Evolutionary conservation across 2,113 vertebrate species (phyloP).

Genomic region (Rhinoptilus africanus): DNA sequence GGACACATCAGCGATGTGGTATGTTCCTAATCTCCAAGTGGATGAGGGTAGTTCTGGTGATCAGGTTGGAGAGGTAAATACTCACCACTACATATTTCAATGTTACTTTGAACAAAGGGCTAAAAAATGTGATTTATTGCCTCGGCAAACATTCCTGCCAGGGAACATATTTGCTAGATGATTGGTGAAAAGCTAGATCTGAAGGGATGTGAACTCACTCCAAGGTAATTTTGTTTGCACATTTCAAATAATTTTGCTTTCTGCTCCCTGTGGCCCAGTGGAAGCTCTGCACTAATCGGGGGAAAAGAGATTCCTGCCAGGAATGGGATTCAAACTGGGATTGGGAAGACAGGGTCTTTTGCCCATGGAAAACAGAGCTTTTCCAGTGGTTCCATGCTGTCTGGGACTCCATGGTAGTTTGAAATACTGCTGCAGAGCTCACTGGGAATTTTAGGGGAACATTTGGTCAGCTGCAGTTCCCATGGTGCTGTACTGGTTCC

Average conservation of each 20-base stretch:
- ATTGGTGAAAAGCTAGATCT: background rate
- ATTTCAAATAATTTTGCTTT: background rate
- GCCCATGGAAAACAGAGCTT: background rate
- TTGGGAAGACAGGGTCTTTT: background rate
- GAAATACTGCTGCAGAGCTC: background rate
- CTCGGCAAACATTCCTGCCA: constrained; percentile 39
- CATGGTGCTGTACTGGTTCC: background rate
- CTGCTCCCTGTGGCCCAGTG: background rate
- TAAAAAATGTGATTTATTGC: constrained; percentile 41
- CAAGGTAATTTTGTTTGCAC: background rate
- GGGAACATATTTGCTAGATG: constrained; percentile 8
- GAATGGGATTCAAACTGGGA: background rate
- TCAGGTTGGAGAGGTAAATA: constrained; percentile 16
- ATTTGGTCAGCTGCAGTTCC: background rate
- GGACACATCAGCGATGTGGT: background rate
- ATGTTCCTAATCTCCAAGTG: constrained; percentile 49
- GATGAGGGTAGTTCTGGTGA: background rate
- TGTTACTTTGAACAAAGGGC: constrained; percentile 26
- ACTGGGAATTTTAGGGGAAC: background rate
- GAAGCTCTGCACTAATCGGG: background rate
- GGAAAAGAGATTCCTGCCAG: background rate
- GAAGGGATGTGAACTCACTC: background rate
- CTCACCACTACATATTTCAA: background rate
- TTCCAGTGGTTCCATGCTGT: rapidly evolving
- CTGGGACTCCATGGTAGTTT: background rate